Conservation (phyloP, 2,888 invertebrate species). For the Megamerina dolium region DNA sequence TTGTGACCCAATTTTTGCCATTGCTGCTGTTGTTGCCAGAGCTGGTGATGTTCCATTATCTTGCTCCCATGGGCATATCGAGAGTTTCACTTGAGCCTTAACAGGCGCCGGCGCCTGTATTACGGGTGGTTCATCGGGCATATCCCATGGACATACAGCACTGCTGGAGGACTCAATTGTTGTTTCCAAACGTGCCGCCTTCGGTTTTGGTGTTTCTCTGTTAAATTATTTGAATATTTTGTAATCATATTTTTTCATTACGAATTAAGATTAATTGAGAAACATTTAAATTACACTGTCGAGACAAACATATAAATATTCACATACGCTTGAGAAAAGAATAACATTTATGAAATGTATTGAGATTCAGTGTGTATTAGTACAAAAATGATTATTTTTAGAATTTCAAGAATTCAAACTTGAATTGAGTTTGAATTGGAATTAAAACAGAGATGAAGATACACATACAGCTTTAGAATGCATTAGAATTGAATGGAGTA, state of each 20-base stretch:
- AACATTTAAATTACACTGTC: constrained; percentile 5
- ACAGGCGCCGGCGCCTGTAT: constrained; percentile 7
- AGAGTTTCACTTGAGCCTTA: constrained; percentile 31
- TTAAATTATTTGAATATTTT: constrained; percentile 9
- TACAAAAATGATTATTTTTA: no score
- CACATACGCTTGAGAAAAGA: no score
- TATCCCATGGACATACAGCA: constrained; percentile 48
- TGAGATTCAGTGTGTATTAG: no score
- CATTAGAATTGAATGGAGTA: no score
- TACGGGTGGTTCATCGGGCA: constrained; percentile 24
- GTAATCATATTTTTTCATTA: constrained; percentile 1
- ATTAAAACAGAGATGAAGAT: no score
- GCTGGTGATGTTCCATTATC: constrained; percentile 22
- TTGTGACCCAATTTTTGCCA: constrained; percentile 23
- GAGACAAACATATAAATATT: no score
- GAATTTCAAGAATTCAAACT: no score
- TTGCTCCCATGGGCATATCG: constrained; percentile 45
- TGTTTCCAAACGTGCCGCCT: constrained; percentile 37
- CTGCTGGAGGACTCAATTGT: constrained; percentile 35
- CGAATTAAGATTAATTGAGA: neutral
- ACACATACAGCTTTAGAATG: no score
- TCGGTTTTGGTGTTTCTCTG: constrained; percentile 38
- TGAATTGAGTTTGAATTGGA: no score
- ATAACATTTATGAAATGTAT: no score
- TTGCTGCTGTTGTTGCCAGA: constrained; percentile 6